These are phyloP conservation scores for Bubo bubo DNA, from an alignment of 2,113 vertebrate genomes.

Conservation along the genomic window DNA sequence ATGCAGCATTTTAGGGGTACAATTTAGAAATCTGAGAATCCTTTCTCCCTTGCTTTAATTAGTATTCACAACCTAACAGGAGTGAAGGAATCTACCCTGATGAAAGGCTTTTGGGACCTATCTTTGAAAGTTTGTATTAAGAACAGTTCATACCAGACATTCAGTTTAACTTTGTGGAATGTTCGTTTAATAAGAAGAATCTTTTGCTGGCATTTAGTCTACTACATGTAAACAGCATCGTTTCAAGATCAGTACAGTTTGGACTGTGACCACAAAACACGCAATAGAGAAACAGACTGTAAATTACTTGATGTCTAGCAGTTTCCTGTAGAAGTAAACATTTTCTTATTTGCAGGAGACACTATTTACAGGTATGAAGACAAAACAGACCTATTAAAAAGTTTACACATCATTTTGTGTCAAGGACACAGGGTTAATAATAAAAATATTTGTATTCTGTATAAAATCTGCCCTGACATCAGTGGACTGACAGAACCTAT, in stretches of 20 bases:
- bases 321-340: neutral
- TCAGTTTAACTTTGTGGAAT: neutral
- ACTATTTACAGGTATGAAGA: neutral
- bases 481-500: neutral
- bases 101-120: neutral
- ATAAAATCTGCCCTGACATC: neutral
- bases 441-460: neutral
- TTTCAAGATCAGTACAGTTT: neutral
- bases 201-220: neutral
- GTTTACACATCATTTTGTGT: neutral
- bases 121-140: neutral
- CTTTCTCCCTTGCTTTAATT: neutral
- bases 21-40: neutral
- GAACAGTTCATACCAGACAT: neutral
- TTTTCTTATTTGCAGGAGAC: neutral
- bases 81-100: neutral
- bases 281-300: neutral
- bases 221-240: neutral
- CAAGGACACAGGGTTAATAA: neutral
- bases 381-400: neutral
- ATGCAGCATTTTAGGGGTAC: neutral
- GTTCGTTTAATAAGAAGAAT: neutral
- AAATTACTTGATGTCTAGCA: neutral
- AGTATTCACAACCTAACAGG: neutral
- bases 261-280: neutral